Conservation (phyloP, 1,140 invertebrate species). For the Drosophila suzukii region DNA sequence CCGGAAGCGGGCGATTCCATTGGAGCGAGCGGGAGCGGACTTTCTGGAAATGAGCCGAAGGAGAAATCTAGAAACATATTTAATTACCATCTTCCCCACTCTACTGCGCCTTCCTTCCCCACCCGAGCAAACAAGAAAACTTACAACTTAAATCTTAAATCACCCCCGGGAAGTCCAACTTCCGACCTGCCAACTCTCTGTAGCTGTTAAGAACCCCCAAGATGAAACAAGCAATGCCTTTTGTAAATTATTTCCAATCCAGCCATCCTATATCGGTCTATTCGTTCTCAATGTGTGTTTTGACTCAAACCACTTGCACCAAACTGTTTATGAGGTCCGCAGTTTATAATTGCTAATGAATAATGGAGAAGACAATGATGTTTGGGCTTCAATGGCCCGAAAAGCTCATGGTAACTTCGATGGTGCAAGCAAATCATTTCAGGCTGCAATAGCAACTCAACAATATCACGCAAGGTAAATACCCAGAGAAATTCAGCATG, state of each 20-base stretch:
- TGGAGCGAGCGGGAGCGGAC: slow-evolving; percentile 23
- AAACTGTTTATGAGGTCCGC: too few species aligned
- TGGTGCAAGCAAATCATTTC: too few species aligned
- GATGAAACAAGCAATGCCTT: slow-evolving; percentile 68
- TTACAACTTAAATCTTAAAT: background rate
- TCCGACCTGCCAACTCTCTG: slow-evolving; percentile 77
- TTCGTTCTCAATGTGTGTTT: too few species aligned
- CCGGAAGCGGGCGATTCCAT: slow-evolving; percentile 4
- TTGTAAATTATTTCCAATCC: slow-evolving; percentile 81
- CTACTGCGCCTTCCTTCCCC: slow-evolving; percentile 40
- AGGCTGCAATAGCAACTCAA: too few species aligned
- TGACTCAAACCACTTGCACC: too few species aligned
- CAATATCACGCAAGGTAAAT: too few species aligned
- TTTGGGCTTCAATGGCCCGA: too few species aligned
- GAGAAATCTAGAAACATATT: slow-evolving; percentile 77
- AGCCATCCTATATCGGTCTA: too few species aligned
- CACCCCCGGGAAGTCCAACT: slow-evolving; percentile 45
- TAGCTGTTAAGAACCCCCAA: slow-evolving; percentile 73
- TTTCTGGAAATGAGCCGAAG: slow-evolving; percentile 63
- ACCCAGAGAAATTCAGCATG: too few species aligned
- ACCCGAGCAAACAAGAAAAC: slow-evolving; percentile 3
- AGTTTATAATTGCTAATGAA: too few species aligned
- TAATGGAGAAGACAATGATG: too few species aligned
- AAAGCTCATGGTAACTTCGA: too few species aligned
- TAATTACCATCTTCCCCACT: slow-evolving; percentile 33